Percentiles rank a stretch among this genome's conserved stretches.
Conservation (phyloP, 2,888 invertebrate species). For the Tridacna gigas region DNA sequence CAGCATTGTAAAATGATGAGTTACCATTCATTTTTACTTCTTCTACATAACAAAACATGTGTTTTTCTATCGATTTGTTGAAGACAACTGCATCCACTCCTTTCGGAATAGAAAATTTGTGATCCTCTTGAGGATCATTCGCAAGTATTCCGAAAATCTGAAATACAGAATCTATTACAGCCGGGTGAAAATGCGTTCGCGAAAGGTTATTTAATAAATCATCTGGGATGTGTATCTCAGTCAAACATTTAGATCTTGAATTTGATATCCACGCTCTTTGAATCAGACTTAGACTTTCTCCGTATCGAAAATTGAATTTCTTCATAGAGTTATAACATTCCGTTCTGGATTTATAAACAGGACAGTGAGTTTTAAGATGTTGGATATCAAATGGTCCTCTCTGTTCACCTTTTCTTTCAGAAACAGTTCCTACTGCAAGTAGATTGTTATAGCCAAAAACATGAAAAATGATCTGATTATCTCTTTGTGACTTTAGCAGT, state of each 20-base stretch:
- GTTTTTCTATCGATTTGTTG: background rate
- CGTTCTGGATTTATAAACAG: background rate
- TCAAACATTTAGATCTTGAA: conserved; percentile 55
- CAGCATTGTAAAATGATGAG: background rate
- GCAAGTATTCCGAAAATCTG: conserved; percentile 12
- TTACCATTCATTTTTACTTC: background rate
- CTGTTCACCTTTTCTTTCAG: background rate
- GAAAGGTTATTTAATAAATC: no score
- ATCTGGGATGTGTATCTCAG: conserved; percentile 50
- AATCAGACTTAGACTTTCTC: conserved; percentile 36
- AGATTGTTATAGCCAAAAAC: background rate
- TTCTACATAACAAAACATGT: conserved; percentile 3
- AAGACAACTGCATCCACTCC: background rate
- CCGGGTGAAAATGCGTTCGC: background rate
- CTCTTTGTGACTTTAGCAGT: background rate
- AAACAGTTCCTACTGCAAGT: conserved; percentile 4
- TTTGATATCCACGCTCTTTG: conserved; percentile 34
- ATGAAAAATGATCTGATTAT: background rate
- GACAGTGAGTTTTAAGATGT: conserved; percentile 26
- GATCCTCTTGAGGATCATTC: background rate
- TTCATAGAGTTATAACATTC: conserved; percentile 41
- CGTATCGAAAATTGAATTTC: conserved; percentile 44
- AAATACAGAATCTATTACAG: background rate
- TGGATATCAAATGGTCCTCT: conserved; percentile 20
- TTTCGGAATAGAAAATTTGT: conserved; percentile 1